A percentile compares a stretch with the other conserved stretches of the same genome.
These are phyloP conservation scores for Anguilla japonica DNA, from an alignment of 2,113 vertebrate species.

Conservation along the genomic window DNA sequence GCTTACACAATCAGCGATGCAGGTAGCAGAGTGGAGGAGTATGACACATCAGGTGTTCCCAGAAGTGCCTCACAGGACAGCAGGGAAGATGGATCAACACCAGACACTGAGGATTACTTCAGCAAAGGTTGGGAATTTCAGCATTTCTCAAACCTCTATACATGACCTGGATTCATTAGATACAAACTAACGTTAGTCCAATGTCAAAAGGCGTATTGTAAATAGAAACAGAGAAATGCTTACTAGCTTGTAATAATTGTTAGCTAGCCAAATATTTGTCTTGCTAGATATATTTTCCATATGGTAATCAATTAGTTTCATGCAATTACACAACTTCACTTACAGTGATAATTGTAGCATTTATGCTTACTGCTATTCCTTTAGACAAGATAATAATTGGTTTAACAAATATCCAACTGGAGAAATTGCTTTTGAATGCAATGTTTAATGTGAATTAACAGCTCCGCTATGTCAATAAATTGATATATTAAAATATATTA, in stretches of 20 bases:
- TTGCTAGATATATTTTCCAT: not conserved
- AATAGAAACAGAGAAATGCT: not conserved
- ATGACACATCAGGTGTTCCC: conserved; percentile 83
- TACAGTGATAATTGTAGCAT: too few relatives aligned
- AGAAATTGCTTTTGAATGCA: not conserved
- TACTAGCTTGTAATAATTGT: not conserved
- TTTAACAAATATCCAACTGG: not conserved
- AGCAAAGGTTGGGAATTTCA: conserved; percentile 78
- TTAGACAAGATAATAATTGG: too few relatives aligned
- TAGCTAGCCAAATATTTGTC: not conserved
- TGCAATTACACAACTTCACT: too few relatives aligned
- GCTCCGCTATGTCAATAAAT: not conserved
- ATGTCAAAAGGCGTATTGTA: not conserved
- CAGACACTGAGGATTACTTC: conserved; percentile 77
- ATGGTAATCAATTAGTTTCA: not conserved
- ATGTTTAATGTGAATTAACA: not conserved
- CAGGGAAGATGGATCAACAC: conserved; percentile 76
- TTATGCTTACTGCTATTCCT: too few relatives aligned
- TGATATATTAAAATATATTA: not conserved
- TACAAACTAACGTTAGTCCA: not conserved
- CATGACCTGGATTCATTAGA: not conserved
- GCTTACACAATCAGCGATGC: conserved; percentile 77
- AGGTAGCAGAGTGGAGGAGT: conserved; percentile 73
- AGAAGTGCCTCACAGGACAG: conserved; percentile 92
- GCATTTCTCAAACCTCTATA: not conserved